Evolutionary conservation across 2,888 invertebrate species (phyloP), one percentile per base, ranked within the genome.

Genomic region (Oligia strigilis): DNA sequence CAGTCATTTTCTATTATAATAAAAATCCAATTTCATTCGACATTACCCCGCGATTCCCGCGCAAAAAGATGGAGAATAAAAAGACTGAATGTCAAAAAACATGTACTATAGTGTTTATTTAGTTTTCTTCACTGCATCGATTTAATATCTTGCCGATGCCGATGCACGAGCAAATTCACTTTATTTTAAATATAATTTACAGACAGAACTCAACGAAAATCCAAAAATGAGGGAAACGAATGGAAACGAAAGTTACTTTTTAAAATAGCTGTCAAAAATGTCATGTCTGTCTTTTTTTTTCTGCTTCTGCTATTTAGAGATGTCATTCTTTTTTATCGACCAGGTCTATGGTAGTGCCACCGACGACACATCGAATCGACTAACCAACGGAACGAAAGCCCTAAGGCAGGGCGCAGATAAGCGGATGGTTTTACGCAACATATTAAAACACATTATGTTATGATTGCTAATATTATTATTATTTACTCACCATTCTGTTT

Each of bases 1-100:
- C 97, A 91, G 96, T 97, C 96, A 97, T 97, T 91, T 91, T 95
- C 78, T 78, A 64, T 55, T 75, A 6, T 79, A 77, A 66, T 80
- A 75, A 69, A 73, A 81, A 71, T 80, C 75, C 67, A 80, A 80
- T 85, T 81, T 85, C 83, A 88, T 88, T 74, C 85, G 81, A 81
- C 75, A 74, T 65, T 72, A 72, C 72, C 58, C 85, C 74, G 43
- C 46, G 74, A 82, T 91, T 92, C 92, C 92, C 92, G 92, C 92
- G 92, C 91, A 92, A 92, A 92, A 82, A 70, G 65, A 74, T 78
- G 19, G 76, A 29, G 64, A 66, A 64, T 75, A 67, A 67, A 80
- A 79, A 49, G 72, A 71, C 23, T 67, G 64, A 43, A 67, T 49
- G 66, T 65, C 43, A 64, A 67, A 64, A 67, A 49, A 72, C 43